Percentiles rank a stretch among this genome's conserved stretches.
Conservation (phyloP, 2,888 invertebrate genomes). For the Glaucopsyche alexis region DNA sequence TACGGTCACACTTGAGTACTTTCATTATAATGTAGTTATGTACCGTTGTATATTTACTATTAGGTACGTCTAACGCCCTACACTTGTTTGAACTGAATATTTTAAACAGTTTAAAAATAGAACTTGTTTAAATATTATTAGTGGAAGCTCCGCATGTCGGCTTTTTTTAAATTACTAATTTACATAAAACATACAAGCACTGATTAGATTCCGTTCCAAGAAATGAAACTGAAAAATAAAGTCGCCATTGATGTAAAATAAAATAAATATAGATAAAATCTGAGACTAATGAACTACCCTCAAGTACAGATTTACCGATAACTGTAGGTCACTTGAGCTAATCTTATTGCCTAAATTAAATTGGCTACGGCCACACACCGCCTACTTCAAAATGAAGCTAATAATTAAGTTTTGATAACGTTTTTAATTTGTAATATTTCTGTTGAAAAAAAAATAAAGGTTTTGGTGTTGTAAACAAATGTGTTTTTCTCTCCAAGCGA, state of each 20-base stretch:
- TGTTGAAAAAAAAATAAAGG: no score
- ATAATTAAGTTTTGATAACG: not conserved
- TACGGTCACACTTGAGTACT: constrained; percentile 20
- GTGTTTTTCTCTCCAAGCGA: no score
- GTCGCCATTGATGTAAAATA: not conserved
- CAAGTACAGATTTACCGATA: not conserved
- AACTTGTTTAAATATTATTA: constrained; percentile 1
- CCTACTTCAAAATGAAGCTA: not conserved
- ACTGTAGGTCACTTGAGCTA: not conserved
- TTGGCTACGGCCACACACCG: not conserved
- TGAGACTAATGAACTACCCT: not conserved
- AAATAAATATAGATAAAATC: not conserved
- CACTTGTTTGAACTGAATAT: not conserved
- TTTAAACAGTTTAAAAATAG: constrained; percentile 7
- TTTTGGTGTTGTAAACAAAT: no score
- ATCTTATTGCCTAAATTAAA: not conserved
- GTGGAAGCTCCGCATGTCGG: not conserved
- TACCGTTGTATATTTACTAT: constrained; percentile 19
- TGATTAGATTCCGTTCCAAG: not conserved
- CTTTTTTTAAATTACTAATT: constrained; percentile 4
- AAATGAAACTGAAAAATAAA: not conserved
- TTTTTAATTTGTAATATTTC: not conserved
- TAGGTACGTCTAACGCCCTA: not conserved
- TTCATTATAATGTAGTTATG: not conserved
- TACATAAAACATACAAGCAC: not conserved